These are phyloP conservation scores for Volucella inflata DNA, from an alignment of 2,888 invertebrate species.

Conservation along the genomic window DNA sequence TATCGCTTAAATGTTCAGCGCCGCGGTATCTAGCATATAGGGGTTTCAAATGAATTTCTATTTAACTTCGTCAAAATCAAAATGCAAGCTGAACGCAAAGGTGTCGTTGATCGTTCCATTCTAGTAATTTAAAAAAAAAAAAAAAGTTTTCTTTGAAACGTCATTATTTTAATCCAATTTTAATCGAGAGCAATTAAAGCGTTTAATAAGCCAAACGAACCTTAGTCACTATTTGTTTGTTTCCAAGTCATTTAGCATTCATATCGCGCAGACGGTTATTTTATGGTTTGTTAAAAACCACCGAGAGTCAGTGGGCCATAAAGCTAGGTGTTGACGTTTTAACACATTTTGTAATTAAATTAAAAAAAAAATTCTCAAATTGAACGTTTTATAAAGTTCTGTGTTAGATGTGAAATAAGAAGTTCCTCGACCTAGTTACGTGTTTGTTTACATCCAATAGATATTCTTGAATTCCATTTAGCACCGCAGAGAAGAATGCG, in stretches of 20 bases:
- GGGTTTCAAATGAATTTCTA: no score
- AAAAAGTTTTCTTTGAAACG: no score
- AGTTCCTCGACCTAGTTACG: constrained; percentile 10
- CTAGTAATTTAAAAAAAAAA: no score
- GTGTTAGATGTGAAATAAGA: constrained; percentile 10
- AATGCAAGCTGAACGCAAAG: no score
- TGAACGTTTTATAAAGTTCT: neutral
- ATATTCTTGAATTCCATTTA: constrained; percentile 15
- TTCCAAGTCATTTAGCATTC: constrained; percentile 50
- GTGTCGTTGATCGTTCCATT: no score
- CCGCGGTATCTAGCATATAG: no score
- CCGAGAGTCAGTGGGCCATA: constrained; percentile 38
- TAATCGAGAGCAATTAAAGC: constrained; percentile 51
- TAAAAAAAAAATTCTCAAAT: neutral
- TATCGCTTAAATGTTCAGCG: no score
- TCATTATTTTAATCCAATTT: constrained; percentile 10
- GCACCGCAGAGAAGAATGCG: constrained; percentile 12
- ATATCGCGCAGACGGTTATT: constrained; percentile 45
- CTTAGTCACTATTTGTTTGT: constrained; percentile 4
- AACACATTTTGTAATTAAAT: neutral
- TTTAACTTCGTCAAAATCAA: no score
- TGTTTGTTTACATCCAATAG: constrained; percentile 23
- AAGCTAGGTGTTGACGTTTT: constrained; percentile 8
- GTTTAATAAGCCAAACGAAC: constrained; percentile 47
- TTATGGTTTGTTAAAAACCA: constrained; percentile 40